A percentile compares a stretch with the other conserved stretches of the same genome.
Evolutionary conservation across 2,113 vertebrate genomes (phyloP).

Genomic region (Dendropsophus ebraccatus): DNA sequence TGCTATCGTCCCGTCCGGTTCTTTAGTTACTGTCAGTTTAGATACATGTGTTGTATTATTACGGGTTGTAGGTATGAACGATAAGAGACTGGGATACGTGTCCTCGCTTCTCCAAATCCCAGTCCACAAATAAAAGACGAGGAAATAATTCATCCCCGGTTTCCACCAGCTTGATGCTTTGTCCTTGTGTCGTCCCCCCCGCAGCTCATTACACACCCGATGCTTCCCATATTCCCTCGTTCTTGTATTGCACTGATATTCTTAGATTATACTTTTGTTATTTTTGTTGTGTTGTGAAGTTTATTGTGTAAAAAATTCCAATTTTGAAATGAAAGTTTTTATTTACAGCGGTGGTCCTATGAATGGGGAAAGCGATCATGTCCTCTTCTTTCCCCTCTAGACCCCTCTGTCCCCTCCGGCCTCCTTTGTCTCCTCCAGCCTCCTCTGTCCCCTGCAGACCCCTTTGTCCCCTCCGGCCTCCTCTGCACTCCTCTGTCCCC

Average conservation of each 20-base stretch:
- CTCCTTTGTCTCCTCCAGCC: too few relatives aligned
- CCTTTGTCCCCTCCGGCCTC: too few relatives aligned
- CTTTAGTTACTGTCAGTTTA: background rate
- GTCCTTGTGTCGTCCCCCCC: background rate
- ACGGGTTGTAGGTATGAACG: background rate
- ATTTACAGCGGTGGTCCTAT: too few relatives aligned
- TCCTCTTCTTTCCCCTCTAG: too few relatives aligned
- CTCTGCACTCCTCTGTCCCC: too few relatives aligned
- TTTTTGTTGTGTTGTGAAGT: background rate
- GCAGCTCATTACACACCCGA: background rate
- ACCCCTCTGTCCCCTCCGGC: too few relatives aligned
- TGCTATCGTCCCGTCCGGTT: too few relatives aligned
- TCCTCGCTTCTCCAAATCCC: constrained; percentile 3
- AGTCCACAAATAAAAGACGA: background rate
- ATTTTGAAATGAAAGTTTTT: too few relatives aligned
- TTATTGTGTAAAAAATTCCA: background rate
- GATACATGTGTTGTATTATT: background rate
- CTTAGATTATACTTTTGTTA: background rate
- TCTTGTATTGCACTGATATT: background rate
- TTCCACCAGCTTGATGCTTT: background rate
- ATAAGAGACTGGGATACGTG: background rate
- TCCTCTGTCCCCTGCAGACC: too few relatives aligned
- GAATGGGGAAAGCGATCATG: too few relatives aligned
- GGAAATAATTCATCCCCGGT: constrained; percentile 1
- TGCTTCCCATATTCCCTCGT: background rate